These are phyloP conservation scores for Tinea semifulvella DNA, from an alignment of 2,888 invertebrate genomes.

Conservation along the genomic window DNA sequence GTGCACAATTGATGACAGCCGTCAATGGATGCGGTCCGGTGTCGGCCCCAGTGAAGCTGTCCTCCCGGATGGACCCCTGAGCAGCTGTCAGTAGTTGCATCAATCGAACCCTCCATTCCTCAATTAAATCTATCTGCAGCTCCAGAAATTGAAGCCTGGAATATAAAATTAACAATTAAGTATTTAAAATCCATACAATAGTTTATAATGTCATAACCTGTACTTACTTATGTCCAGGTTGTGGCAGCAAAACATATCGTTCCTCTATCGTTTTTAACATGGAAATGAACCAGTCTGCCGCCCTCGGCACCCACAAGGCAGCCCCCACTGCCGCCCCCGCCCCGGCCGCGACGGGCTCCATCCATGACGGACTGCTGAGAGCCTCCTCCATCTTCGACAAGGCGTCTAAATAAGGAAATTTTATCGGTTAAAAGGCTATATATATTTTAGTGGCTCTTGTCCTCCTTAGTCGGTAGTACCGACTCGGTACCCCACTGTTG, in stretches of 20 bases:
- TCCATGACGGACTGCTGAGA: conserved; percentile 76
- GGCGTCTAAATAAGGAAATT: conserved; percentile 84
- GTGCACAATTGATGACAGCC: conserved; percentile 52
- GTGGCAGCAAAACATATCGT: conserved; percentile 82
- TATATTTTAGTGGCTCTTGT: no score
- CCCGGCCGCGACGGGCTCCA: conserved; percentile 68
- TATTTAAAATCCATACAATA: conserved; percentile 5
- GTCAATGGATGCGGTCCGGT: conserved; percentile 71
- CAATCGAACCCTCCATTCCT: conserved; percentile 88
- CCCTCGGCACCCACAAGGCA: conserved; percentile 83
- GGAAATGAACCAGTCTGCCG: conserved; percentile 88
- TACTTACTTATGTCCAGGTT: conserved; percentile 79
- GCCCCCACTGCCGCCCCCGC: conserved; percentile 60
- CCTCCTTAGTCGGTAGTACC: no score
- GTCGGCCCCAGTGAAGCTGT: conserved; percentile 34
- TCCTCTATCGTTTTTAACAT: conserved; percentile 88
- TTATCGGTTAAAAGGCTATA: no score
- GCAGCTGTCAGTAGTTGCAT: conserved; percentile 74
- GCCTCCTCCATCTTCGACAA: conserved; percentile 90
- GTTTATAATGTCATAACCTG: neutral
- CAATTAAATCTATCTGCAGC: conserved; percentile 87
- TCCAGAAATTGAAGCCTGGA: conserved; percentile 83
- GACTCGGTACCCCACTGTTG: no score
- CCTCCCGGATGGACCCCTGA: conserved; percentile 25
- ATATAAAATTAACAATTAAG: conserved; percentile 9